Conservation (phyloP, 1,140 invertebrate genomes). For the Protaetia brevitarsis region DNA sequence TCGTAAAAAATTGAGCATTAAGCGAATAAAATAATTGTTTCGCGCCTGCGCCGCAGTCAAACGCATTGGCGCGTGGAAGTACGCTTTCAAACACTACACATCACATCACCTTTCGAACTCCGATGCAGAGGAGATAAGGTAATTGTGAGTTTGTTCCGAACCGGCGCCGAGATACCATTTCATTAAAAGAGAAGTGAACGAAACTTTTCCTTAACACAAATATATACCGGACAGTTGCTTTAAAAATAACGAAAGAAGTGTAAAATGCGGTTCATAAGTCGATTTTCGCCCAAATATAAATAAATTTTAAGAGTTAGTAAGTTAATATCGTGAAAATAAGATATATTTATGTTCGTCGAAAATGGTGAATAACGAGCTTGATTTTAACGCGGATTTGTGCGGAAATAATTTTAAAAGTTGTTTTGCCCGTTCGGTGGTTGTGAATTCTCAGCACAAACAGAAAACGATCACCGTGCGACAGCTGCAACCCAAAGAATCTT, state of each 20-base stretch:
- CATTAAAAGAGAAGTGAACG: background rate
- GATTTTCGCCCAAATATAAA: too few relatives aligned
- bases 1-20: constrained; percentile 7
- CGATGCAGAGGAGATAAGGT: background rate
- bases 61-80: constrained; percentile 26
- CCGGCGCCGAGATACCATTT: background rate
- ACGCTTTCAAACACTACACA: constrained; percentile 17
- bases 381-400: constrained; percentile 33
- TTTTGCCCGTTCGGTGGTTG: constrained; percentile 41
- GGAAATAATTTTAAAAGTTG: constrained; percentile 41
- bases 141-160: background rate
- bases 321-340: too few relatives aligned
- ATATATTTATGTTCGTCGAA: background rate
- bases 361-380: constrained; percentile 22
- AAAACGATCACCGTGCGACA: constrained; percentile 30
- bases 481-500: constrained; percentile 22
- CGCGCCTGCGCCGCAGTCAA: background rate
- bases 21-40: constrained; percentile 1
- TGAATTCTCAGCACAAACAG: constrained; percentile 40
- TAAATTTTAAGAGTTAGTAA: too few relatives aligned
- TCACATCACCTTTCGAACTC: background rate
- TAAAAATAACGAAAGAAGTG: too few relatives aligned
- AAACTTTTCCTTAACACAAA: too few relatives aligned
- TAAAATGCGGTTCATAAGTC: too few relatives aligned
- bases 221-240: too few relatives aligned